A percentile compares a stretch with the other conserved stretches of the same genome.
Evolutionary conservation across 2,113 vertebrate species (phyloP).

Genomic region (Hemichromis elongatus): DNA sequence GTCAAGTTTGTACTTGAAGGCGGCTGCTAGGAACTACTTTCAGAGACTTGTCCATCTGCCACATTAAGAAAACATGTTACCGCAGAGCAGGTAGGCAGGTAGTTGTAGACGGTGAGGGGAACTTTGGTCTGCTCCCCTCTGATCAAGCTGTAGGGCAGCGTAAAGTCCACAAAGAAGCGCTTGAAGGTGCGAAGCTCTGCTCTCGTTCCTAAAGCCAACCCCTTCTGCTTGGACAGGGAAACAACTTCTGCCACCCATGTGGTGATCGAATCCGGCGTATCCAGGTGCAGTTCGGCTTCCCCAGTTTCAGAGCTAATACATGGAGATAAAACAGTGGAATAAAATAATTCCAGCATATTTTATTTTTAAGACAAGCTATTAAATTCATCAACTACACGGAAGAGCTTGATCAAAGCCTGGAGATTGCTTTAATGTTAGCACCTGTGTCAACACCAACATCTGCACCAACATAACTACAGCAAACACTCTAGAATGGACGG

Average conservation of each 20-base stretch:
- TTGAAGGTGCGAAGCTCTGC: slow-evolving; percentile 84
- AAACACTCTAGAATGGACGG: slow-evolving; percentile 18
- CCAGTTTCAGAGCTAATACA: slow-evolving; percentile 68
- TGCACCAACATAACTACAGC: slow-evolving; percentile 19
- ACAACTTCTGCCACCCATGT: slow-evolving; percentile 86
- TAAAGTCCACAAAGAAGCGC: slow-evolving; percentile 89
- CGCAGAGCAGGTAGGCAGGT: slow-evolving; percentile 80
- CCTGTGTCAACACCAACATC: slow-evolving; percentile 57
- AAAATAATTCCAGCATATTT: neutral
- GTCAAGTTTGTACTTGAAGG: neutral
- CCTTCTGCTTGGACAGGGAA: slow-evolving; percentile 75
- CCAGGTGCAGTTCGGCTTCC: slow-evolving; percentile 77
- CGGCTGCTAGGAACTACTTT: rapidly evolving
- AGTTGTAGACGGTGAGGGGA: slow-evolving; percentile 86
- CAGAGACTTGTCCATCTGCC: neutral
- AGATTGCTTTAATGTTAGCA: slow-evolving; percentile 37
- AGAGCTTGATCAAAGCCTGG: slow-evolving; percentile 5
- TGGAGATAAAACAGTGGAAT: neutral
- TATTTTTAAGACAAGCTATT: neutral
- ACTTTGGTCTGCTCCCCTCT: slow-evolving; percentile 91
- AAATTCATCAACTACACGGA: neutral
- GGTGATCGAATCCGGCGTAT: slow-evolving; percentile 89
- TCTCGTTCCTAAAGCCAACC: slow-evolving; percentile 79
- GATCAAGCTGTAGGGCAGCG: slow-evolving; percentile 80
- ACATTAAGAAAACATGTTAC: slow-evolving; percentile 49